These are phyloP conservation scores for Melanargia galathea DNA, from an alignment of 2,888 invertebrate genomes.

Conservation along the genomic window DNA sequence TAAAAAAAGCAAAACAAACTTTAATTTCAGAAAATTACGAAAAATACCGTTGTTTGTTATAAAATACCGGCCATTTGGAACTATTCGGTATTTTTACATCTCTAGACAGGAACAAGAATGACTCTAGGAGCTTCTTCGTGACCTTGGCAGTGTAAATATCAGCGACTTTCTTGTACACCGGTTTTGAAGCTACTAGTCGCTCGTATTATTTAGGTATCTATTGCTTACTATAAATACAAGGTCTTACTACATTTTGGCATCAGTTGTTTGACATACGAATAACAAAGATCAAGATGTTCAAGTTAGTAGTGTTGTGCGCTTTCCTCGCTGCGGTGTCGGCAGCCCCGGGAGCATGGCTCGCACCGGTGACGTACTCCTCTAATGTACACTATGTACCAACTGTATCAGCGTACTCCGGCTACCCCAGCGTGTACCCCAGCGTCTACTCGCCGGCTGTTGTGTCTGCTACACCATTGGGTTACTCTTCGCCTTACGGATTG, in stretches of 20 bases:
- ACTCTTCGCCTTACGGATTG: constrained; percentile 43
- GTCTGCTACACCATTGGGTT: constrained; percentile 38
- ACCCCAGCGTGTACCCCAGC: constrained; percentile 37
- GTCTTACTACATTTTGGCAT: constrained; percentile 31
- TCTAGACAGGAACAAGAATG: constrained; percentile 20
- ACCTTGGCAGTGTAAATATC: constrained; percentile 30
- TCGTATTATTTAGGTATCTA: background rate
- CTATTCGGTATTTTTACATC: constrained; percentile 7
- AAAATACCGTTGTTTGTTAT: no score
- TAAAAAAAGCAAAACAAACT: no score
- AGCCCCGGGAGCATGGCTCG: constrained; percentile 44
- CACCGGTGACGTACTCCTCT: constrained; percentile 32
- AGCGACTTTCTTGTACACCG: constrained; percentile 28
- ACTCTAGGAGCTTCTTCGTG: constrained; percentile 22
- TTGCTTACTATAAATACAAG: constrained; percentile 41
- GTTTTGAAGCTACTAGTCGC: constrained; percentile 22
- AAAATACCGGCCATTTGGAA: no score
- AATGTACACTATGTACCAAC: constrained; percentile 37
- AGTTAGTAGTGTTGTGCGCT: constrained; percentile 73
- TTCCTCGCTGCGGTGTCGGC: constrained; percentile 71
- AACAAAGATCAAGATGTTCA: constrained; percentile 53
- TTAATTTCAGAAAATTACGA: no score
- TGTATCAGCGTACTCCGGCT: constrained; percentile 37
- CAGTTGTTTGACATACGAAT: constrained; percentile 41
- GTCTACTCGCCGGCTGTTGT: constrained; percentile 47